Conservation (phyloP, 2,888 invertebrate genomes). For the Andrena minutula region DNA sequence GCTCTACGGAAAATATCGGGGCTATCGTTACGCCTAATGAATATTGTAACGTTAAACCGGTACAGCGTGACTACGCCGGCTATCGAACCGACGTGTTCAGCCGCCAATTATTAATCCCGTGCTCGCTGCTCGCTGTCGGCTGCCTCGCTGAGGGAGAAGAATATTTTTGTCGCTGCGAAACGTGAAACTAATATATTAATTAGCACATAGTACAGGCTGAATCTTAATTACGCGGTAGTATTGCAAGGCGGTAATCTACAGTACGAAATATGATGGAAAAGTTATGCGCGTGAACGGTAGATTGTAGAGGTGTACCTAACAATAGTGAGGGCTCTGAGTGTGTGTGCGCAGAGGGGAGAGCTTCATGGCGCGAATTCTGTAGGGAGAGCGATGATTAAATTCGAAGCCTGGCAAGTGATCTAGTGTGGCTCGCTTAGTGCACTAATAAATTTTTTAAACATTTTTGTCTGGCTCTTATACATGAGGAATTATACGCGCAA, state of each 20-base stretch:
- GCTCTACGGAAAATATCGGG: conserved; percentile 28
- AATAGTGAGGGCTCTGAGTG: background rate
- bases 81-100: conserved; percentile 18
- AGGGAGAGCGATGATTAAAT: too few relatives aligned
- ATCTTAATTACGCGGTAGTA: background rate
- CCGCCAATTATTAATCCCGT: conserved; percentile 25
- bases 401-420: too few relatives aligned
- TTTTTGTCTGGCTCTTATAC: too few relatives aligned
- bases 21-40: conserved; percentile 54
- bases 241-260: background rate
- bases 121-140: background rate
- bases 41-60: conserved; percentile 57
- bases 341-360: too few relatives aligned
- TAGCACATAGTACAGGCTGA: background rate
- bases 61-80: conserved; percentile 31
- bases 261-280: background rate
- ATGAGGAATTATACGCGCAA: too few relatives aligned
- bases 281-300: background rate
- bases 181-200: conserved; percentile 1
- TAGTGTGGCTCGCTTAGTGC: too few relatives aligned
- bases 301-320: background rate
- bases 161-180: background rate
- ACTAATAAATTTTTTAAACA: too few relatives aligned
- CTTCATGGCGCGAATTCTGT: too few relatives aligned
- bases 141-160: background rate